Conservation (phyloP, 2,797 vertebrate species). For the Megaceryle alcyon region DNA sequence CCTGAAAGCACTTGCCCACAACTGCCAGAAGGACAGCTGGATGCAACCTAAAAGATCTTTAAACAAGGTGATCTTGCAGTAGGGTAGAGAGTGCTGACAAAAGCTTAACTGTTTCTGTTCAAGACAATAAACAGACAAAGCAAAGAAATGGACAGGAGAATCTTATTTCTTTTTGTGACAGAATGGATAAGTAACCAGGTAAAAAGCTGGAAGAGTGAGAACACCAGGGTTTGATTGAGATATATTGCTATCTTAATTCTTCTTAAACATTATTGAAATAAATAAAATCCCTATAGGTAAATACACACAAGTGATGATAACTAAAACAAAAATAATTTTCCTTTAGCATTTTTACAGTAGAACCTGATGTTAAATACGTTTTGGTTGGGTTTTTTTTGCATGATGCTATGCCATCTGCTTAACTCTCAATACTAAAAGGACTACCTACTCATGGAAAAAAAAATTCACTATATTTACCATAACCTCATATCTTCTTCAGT, state of each 20-base stretch:
- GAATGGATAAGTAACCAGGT: neutral
- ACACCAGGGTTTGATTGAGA: neutral
- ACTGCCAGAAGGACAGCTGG: accelerated
- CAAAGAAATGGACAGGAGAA: neutral
- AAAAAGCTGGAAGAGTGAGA: neutral
- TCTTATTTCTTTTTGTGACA: neutral
- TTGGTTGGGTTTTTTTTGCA: neutral
- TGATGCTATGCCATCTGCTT: neutral
- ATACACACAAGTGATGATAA: neutral
- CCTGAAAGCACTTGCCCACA: neutral
- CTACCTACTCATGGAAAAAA: neutral
- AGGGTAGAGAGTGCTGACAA: neutral
- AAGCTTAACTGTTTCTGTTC: neutral
- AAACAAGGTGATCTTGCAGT: accelerated
- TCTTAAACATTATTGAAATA: neutral
- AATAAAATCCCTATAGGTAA: neutral
- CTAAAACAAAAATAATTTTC: neutral
- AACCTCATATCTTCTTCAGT: neutral
- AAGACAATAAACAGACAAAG: neutral
- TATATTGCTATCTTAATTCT: neutral
- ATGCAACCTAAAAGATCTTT: neutral
- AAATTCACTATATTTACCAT: neutral
- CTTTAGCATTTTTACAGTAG: neutral
- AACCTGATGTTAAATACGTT: neutral
- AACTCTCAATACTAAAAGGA: neutral